phyloP scores from a whole-genome alignment of 1,140 invertebrate genomes.

The Papilio polyxenes region DNA sequence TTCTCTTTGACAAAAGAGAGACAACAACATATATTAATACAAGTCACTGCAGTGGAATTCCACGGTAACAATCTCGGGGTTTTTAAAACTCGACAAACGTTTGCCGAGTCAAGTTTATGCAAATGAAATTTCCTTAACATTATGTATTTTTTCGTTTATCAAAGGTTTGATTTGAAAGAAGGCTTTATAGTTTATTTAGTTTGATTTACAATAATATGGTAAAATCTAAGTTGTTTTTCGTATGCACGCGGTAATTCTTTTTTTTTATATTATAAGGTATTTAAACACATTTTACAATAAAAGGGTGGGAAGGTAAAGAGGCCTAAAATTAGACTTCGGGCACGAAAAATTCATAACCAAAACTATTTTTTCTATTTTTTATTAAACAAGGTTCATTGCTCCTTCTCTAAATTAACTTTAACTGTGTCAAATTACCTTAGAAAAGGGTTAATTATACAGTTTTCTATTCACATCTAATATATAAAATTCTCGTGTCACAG shows the following conservation, averaged over 20 bases:
- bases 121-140: constrained; percentile 6
- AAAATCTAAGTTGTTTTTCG: neutral
- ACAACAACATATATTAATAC: neutral
- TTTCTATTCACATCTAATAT: too few relatives aligned
- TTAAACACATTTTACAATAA: too few relatives aligned
- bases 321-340: too few relatives aligned
- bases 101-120: neutral
- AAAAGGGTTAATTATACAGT: too few relatives aligned
- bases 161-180: neutral
- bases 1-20: neutral
- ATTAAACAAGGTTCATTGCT: too few relatives aligned
- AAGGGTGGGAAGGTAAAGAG: too few relatives aligned
- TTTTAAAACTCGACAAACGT: neutral
- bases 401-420: too few relatives aligned
- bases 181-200: neutral
- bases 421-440: too few relatives aligned
- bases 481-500: too few relatives aligned
- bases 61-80: neutral
- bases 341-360: too few relatives aligned
- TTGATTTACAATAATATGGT: neutral
- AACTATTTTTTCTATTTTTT: too few relatives aligned
- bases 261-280: neutral
- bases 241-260: neutral
- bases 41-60: neutral
- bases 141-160: neutral